Evolutionary conservation across 2,113 vertebrate species (phyloP).

Genomic region (Ictidomys tridecemlineatus): DNA sequence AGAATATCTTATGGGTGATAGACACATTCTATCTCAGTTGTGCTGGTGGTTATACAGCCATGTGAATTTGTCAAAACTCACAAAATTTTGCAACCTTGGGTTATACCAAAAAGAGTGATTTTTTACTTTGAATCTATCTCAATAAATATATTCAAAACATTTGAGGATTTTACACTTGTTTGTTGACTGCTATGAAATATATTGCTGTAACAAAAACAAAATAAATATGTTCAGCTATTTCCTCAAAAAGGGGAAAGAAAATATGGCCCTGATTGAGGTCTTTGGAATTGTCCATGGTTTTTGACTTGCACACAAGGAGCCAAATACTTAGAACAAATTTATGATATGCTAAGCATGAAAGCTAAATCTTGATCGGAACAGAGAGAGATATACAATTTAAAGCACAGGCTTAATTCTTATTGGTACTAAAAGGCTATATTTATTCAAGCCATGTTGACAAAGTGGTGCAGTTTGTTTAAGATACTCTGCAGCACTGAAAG

Average conservation of each 20-base stretch:
- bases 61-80: background rate
- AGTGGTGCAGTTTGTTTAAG: background rate
- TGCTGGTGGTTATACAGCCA: background rate
- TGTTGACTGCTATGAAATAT: background rate
- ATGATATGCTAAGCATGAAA: background rate
- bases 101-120: background rate
- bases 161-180: background rate
- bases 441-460: conserved; percentile 53
- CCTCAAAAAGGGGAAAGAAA: background rate
- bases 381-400: background rate
- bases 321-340: conserved; percentile 33
- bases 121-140: conserved; percentile 30
- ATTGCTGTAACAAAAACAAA: background rate
- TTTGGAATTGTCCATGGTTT: background rate
- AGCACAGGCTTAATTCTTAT: background rate
- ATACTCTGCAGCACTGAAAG: background rate
- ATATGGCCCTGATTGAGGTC: background rate
- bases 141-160: background rate
- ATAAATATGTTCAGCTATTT: background rate
- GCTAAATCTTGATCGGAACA: background rate
- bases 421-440: background rate
- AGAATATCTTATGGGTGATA: background rate
- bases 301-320: background rate
- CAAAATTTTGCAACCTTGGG: background rate
- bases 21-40: background rate